Evolutionary conservation across 2,888 invertebrate species (phyloP).

Genomic region (Caenorhabditis doughertyi): DNA sequence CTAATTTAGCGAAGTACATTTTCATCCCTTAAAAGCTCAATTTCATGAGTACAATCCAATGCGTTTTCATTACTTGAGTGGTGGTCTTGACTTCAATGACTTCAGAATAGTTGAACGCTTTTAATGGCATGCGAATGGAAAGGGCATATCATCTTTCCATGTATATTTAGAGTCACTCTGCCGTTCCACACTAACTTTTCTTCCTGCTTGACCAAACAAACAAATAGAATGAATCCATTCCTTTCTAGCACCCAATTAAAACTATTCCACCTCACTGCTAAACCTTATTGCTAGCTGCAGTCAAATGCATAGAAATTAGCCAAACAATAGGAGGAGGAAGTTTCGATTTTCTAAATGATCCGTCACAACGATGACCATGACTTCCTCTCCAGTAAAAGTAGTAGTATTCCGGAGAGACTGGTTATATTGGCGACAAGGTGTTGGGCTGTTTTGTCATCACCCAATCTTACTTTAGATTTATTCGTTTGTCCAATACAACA

Average conservation of each 20-base stretch:
- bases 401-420: conserved; percentile 35
- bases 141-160: conserved; percentile 44
- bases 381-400: conserved; percentile 13
- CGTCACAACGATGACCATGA: conserved; percentile 33
- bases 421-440: conserved; percentile 29
- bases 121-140: conserved; percentile 24
- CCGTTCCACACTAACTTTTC: conserved; percentile 33
- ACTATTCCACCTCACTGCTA: conserved; percentile 41
- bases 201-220: conserved; percentile 30
- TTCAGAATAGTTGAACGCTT: conserved; percentile 32
- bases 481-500: conserved; percentile 7
- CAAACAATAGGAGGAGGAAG: conserved; percentile 48
- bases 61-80: conserved; percentile 27
- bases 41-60: neutral
- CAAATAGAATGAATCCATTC: conserved; percentile 8
- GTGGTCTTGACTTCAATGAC: conserved; percentile 14
- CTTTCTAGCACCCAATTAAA: conserved; percentile 55
- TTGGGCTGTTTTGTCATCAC: conserved; percentile 12
- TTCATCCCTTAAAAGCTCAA: no score
- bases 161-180: conserved; percentile 36
- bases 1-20: no score
- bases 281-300: conserved; percentile 19
- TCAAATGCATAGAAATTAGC: conserved; percentile 20
- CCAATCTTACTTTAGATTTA: conserved; percentile 1
- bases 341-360: conserved; percentile 50